These are phyloP conservation scores for Scomber scombrus DNA, from an alignment of 2,113 vertebrate species.

Conservation along the genomic window DNA sequence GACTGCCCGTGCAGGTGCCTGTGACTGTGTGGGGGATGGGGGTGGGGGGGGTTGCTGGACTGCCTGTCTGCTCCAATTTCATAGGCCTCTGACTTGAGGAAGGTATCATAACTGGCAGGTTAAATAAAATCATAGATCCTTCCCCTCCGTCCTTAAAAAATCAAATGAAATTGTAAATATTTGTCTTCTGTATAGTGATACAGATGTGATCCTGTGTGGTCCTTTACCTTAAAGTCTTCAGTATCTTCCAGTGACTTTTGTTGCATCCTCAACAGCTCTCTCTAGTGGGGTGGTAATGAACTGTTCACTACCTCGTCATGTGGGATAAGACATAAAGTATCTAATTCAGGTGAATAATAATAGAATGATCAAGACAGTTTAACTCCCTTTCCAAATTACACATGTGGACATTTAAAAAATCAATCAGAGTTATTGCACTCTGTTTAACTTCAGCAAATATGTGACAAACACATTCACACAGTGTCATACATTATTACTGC, in stretches of 20 bases:
- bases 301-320: not conserved
- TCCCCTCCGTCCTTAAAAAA: not conserved
- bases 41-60: constrained; percentile 23
- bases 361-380: not conserved
- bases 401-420: not conserved
- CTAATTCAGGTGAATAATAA: not conserved
- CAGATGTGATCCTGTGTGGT: not conserved
- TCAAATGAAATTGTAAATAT: constrained; percentile 1
- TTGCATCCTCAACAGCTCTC: constrained; percentile 42
- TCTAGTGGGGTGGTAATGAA: constrained; percentile 54
- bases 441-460: too few species aligned
- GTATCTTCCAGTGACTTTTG: not conserved
- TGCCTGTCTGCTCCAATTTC: constrained; percentile 74
- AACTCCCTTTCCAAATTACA: not conserved
- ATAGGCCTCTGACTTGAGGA: constrained; percentile 46
- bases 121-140: not conserved
- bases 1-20: constrained; percentile 76
- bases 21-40: not conserved
- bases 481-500: too few species aligned
- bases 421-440: too few species aligned
- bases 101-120: constrained; percentile 11
- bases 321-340: not conserved
- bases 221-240: not conserved
- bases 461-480: too few species aligned
- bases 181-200: not conserved